These are phyloP conservation scores for Tolypeutes matacus DNA, from an alignment of 2,797 vertebrate genomes.

Conservation along the genomic window DNA sequence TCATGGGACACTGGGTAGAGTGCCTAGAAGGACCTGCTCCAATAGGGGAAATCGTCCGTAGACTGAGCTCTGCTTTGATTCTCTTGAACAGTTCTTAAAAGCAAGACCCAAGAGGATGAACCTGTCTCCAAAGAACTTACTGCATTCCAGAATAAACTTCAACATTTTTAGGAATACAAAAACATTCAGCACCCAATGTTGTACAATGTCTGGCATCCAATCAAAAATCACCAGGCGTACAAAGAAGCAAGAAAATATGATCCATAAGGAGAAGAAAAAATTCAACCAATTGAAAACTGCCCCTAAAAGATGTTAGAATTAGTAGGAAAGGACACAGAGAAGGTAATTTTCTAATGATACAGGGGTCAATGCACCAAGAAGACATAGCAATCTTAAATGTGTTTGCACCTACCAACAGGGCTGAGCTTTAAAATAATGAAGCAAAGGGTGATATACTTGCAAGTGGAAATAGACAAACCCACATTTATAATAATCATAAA, in stretches of 20 bases:
- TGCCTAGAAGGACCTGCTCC: rapidly evolving
- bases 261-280: background rate
- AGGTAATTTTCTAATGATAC: background rate
- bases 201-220: background rate
- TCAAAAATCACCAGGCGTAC: background rate
- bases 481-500: background rate
- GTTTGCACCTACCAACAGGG: background rate
- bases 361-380: background rate
- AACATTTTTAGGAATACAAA: rapidly evolving
- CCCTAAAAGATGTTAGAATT: background rate
- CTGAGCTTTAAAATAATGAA: background rate
- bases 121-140: background rate
- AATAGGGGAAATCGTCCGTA: rapidly evolving
- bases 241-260: background rate
- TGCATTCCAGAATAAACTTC: background rate
- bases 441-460: background rate
- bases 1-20: rapidly evolving
- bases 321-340: background rate
- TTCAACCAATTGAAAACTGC: background rate
- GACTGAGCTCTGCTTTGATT: rapidly evolving
- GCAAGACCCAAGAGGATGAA: background rate
- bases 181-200: no score
- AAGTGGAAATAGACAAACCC: background rate
- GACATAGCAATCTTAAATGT: background rate
- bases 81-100: background rate